These are phyloP conservation scores for Bettongia penicillata DNA, from an alignment of 2,113 vertebrate species.

Conservation along the genomic window DNA sequence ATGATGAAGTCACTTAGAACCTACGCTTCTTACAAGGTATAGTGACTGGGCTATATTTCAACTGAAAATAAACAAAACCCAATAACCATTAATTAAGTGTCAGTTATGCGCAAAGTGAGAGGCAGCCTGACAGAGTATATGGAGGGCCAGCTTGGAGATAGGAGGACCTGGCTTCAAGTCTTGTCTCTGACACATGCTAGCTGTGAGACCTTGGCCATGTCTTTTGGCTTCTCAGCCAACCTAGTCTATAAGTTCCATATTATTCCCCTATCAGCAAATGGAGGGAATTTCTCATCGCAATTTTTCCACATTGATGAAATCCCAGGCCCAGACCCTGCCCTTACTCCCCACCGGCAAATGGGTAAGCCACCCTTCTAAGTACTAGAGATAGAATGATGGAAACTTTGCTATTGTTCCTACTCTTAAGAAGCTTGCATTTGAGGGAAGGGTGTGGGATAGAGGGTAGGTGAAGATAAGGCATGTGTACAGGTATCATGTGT, in stretches of 20 bases:
- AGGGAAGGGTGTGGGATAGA: too few relatives aligned
- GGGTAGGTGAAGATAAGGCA: too few relatives aligned
- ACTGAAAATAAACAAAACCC: not conserved
- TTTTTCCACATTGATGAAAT: not conserved
- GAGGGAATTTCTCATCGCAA: not conserved
- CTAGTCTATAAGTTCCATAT: not conserved
- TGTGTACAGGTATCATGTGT: too few relatives aligned
- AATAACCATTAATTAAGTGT: not conserved
- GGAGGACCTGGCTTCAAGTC: not conserved
- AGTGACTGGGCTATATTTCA: not conserved
- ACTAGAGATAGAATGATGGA: not conserved
- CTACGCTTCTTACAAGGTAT: not conserved
- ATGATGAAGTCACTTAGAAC: not conserved
- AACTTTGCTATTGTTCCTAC: too few relatives aligned
- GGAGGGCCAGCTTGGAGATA: not conserved
- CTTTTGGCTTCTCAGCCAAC: not conserved
- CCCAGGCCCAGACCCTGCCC: not conserved
- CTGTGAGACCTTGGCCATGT: not conserved
- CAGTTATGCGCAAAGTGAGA: not conserved
- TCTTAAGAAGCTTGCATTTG: too few relatives aligned
- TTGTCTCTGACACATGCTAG: not conserved
- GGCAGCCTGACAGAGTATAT: not conserved
- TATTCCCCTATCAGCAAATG: not conserved
- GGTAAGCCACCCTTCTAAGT: not conserved
- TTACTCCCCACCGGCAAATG: not conserved